Conservation (phyloP, 35 echinoderm and acorn worm genomes). For the Apostichopus japonicus region DNA sequence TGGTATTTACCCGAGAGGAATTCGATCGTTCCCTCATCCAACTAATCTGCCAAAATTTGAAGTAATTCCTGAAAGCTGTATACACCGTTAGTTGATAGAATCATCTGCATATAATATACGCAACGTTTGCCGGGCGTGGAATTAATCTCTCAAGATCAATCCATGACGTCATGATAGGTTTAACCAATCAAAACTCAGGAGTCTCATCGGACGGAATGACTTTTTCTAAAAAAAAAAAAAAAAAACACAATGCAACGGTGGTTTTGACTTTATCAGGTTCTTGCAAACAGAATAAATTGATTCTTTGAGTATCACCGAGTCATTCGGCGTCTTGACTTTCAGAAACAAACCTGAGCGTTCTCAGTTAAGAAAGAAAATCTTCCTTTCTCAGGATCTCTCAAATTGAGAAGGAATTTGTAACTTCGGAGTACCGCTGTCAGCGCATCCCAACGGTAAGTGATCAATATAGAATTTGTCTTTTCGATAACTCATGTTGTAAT, state of each 20-base stretch:
- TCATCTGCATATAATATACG: too few relatives aligned
- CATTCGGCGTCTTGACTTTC: background rate
- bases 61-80: too few relatives aligned
- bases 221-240: background rate
- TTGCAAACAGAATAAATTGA: background rate
- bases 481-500: too few relatives aligned
- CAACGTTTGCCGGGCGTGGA: too few relatives aligned
- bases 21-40: too few relatives aligned
- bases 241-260: background rate
- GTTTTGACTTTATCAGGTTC: background rate
- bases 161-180: background rate
- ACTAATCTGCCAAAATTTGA: too few relatives aligned
- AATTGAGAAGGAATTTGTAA: background rate
- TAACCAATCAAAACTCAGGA: background rate
- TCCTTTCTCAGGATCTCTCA: background rate
- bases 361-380: background rate
- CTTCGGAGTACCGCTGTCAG: background rate
- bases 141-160: background rate
- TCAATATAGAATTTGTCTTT: background rate
- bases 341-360: background rate
- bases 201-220: background rate
- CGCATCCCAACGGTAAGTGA: background rate
- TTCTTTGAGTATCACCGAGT: background rate
- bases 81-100: too few relatives aligned
- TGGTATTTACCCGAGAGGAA: too few relatives aligned